Percentiles rank a stretch among this genome's conserved stretches.
phyloP scores from a whole-genome alignment of 2,797 vertebrate genomes.

The Eremophila alpestris region DNA sequence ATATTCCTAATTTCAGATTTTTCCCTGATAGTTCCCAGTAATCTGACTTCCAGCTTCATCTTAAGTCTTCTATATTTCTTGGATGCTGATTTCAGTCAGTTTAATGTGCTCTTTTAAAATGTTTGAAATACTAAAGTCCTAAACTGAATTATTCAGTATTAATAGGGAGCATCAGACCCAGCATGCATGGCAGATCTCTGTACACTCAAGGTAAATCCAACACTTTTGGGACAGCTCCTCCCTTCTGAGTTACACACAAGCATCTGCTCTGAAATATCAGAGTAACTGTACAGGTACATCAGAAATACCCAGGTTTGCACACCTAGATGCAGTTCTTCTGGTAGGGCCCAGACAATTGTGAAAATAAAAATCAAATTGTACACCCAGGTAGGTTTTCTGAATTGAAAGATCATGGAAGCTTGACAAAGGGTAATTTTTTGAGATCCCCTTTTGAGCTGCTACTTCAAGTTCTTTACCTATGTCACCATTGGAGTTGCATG shows the following conservation, averaged over 20 bases:
- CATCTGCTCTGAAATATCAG: background rate
- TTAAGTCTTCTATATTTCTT: background rate
- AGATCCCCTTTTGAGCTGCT: background rate
- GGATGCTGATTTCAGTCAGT: background rate
- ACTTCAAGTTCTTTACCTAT: background rate
- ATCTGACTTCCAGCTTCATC: background rate
- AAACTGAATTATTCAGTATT: background rate
- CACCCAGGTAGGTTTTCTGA: background rate
- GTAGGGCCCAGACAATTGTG: background rate
- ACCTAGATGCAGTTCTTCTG: background rate
- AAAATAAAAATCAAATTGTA: background rate
- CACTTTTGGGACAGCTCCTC: background rate
- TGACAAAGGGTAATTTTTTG: background rate
- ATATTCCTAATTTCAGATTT: background rate
- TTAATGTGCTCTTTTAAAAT: background rate
- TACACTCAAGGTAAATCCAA: background rate
- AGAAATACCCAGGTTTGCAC: background rate
- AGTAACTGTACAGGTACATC: background rate
- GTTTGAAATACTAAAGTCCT: background rate
- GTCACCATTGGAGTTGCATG: background rate
- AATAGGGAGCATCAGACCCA: background rate
- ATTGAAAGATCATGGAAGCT: background rate
- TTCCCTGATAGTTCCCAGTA: background rate
- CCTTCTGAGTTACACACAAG: rapidly evolving
- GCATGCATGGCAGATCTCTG: background rate